Percentiles rank a stretch among this genome's conserved stretches.
Evolutionary conservation across 2,113 vertebrate species (phyloP).

Genomic region (Merops nubicus): DNA sequence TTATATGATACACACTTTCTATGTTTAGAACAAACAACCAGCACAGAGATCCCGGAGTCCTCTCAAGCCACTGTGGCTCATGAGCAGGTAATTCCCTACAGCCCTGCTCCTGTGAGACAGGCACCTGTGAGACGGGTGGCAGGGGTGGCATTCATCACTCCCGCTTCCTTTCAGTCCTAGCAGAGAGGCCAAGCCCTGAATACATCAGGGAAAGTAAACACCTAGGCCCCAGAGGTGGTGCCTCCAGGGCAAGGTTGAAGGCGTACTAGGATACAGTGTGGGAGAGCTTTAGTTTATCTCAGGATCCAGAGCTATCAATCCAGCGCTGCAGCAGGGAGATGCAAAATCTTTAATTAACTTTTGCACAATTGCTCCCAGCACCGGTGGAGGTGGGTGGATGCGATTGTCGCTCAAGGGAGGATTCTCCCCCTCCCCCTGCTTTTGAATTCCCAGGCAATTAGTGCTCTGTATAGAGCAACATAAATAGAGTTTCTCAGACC

Average conservation of each 20-base stretch:
- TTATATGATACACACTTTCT: neutral
- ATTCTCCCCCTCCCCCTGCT: constrained; percentile 11
- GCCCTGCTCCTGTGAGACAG: neutral
- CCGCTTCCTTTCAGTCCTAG: neutral
- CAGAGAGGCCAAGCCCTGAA: neutral
- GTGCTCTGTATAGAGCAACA: neutral
- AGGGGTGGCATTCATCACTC: neutral
- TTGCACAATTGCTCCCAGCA: neutral
- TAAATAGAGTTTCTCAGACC: constrained; percentile 32
- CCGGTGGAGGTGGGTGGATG: constrained; percentile 39
- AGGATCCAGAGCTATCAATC: constrained; percentile 35
- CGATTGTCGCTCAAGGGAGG: constrained; percentile 12
- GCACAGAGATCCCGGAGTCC: neutral
- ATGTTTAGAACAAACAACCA: neutral
- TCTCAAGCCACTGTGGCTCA: neutral
- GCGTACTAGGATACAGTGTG: neutral
- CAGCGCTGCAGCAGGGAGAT: neutral
- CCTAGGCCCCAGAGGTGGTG: neutral
- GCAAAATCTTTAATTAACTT: constrained; percentile 64
- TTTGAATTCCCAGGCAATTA: constrained; percentile 56
- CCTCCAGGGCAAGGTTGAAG: neutral
- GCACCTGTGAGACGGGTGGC: no score
- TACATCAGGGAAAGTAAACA: neutral
- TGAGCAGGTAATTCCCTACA: neutral
- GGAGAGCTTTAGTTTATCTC: constrained; percentile 37